Conservation (phyloP, 2,113 vertebrate species). For the Elephantulus edwardii region DNA sequence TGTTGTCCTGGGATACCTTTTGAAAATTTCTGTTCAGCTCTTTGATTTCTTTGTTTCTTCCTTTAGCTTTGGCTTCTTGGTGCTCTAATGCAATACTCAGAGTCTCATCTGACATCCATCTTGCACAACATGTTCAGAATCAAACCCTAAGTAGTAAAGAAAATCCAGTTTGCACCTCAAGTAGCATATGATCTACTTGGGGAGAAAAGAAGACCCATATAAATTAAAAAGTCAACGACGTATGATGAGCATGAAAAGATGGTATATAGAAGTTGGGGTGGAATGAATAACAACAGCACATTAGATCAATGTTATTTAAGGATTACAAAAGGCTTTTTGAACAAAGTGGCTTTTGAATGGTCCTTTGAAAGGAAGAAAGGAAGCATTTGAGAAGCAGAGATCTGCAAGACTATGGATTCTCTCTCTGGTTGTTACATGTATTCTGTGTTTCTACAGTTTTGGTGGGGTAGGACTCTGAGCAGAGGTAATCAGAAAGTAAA, state of each 20-base stretch:
- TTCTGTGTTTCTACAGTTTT: too few species aligned
- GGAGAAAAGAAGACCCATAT: neutral
- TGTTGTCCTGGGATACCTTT: too few species aligned
- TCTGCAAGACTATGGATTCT: neutral
- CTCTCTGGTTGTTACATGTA: neutral
- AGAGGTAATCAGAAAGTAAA: neutral
- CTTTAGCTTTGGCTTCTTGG: too few species aligned
- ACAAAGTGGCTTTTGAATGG: neutral
- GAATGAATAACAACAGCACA: neutral
- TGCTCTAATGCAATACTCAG: too few species aligned
- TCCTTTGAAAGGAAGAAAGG: neutral
- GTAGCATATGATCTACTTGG: neutral
- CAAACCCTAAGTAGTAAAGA: neutral
- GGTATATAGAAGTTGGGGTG: accelerated
- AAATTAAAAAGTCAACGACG: neutral
- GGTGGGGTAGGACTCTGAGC: neutral
- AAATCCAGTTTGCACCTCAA: neutral
- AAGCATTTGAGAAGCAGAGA: neutral
- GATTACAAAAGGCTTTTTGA: neutral
- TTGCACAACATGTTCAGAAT: too few species aligned
- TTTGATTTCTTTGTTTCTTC: too few species aligned
- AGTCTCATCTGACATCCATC: too few species aligned
- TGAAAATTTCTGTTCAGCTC: too few species aligned
- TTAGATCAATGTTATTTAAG: neutral
- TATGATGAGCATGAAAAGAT: neutral